A percentile compares a stretch with the other conserved stretches of the same genome.
Conservation (phyloP, 2,888 invertebrate genomes). For the Protodeltote pygarga region DNA sequence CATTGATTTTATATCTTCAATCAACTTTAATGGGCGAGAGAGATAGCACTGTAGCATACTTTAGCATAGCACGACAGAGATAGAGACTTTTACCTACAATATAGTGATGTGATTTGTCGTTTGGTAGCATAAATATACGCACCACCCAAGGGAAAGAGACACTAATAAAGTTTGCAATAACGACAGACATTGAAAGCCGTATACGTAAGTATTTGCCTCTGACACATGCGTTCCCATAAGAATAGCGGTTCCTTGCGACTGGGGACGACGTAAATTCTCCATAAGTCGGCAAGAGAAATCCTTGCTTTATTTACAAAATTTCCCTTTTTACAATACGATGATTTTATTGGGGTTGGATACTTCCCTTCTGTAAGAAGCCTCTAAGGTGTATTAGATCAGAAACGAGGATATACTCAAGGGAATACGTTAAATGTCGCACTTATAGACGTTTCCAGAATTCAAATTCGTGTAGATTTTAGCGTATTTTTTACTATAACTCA, state of each 20-base stretch:
- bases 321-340: slow-evolving; percentile 18
- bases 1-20: no score
- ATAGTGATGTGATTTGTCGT: no score
- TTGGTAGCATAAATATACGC: background rate
- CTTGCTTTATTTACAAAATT: slow-evolving; percentile 26
- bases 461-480: no score
- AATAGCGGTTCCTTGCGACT: slow-evolving; percentile 26
- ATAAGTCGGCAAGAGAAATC: slow-evolving; percentile 26
- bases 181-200: slow-evolving; percentile 2
- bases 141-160: background rate
- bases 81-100: no score
- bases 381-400: slow-evolving; percentile 8
- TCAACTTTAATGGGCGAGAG: no score
- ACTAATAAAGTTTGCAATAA: slow-evolving; percentile 8
- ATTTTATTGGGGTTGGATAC: background rate
- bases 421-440: slow-evolving; percentile 5
- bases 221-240: slow-evolving; percentile 38
- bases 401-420: background rate
- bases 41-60: no score
- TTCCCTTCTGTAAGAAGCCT: background rate
- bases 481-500: no score
- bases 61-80: no score
- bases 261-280: slow-evolving; percentile 24
- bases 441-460: no score
- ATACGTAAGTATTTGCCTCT: slow-evolving; percentile 18